A percentile compares a stretch with the other conserved stretches of the same genome.
Evolutionary conservation across 2,113 vertebrate genomes (phyloP).

Genomic region (Pseudopodoces humilis): DNA sequence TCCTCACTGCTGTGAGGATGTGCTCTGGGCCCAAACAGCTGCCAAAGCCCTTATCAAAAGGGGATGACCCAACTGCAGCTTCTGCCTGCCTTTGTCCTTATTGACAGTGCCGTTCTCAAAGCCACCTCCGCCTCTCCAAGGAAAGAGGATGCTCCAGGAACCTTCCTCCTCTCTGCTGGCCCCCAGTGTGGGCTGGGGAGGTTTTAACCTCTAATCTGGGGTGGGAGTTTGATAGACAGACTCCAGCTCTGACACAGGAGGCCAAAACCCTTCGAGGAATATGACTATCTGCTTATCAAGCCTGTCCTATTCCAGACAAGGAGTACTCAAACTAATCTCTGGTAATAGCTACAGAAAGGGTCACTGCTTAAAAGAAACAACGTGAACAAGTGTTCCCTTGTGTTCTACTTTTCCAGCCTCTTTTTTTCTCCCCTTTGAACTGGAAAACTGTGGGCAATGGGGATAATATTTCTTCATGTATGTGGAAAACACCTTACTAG

Average conservation of each 20-base stretch:
- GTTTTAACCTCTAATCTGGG: neutral
- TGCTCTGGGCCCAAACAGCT: neutral
- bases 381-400: neutral
- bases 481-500: neutral
- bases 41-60: neutral
- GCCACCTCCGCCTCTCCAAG: neutral
- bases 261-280: neutral
- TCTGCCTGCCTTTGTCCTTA: neutral
- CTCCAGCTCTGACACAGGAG: neutral
- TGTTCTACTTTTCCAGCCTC: neutral
- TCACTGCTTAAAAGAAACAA: neutral
- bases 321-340: neutral
- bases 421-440: neutral
- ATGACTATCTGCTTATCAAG: neutral
- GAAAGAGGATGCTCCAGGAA: neutral
- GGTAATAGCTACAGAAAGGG: neutral
- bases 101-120: rapidly evolving
- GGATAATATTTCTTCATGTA: neutral
- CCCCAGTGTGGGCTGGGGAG: rapidly evolving
- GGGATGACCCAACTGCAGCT: neutral
- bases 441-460: neutral
- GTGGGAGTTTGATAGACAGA: neutral
- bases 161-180: neutral
- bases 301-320: neutral
- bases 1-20: neutral